phyloP scores from a whole-genome alignment of 1,140 invertebrate genomes.

The Drosophila nigromelanica region DNA sequence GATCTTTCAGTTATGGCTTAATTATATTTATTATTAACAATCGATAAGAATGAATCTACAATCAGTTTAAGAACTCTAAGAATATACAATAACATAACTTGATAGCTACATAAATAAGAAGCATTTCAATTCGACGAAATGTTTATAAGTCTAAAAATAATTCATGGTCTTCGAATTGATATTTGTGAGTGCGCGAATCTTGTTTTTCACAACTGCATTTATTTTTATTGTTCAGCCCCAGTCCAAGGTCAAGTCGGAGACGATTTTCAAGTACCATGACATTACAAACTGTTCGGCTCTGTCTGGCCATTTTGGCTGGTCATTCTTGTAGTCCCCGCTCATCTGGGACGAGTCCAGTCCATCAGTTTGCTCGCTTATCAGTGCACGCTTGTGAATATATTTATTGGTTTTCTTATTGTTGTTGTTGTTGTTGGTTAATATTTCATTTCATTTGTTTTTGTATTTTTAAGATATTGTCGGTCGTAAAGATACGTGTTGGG shows the following conservation, averaged over 20 bases:
- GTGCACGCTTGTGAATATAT: constrained; percentile 1
- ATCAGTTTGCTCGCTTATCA: not conserved
- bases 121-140: not conserved
- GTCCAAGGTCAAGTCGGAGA: not conserved
- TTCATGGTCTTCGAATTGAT: too few relatives aligned
- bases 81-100: too few relatives aligned
- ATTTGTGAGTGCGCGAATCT: too few relatives aligned
- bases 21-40: not conserved
- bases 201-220: not conserved
- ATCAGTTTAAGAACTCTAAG: not conserved
- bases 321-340: not conserved
- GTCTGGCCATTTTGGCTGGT: constrained; percentile 12
- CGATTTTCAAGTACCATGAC: constrained; percentile 33
- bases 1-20: not conserved
- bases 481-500: constrained; percentile 53
- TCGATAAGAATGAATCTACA: not conserved
- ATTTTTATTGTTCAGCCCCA: not conserved
- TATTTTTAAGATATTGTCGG: constrained; percentile 16
- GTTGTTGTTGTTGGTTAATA: not conserved
- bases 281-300: constrained; percentile 13
- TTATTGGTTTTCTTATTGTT: not conserved
- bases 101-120: too few relatives aligned
- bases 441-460: not conserved
- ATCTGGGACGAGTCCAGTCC: not conserved
- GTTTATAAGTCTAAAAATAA: too few relatives aligned